Evolutionary conservation across 2,113 vertebrate genomes (phyloP).

Genomic region (Scortum barcoo): DNA sequence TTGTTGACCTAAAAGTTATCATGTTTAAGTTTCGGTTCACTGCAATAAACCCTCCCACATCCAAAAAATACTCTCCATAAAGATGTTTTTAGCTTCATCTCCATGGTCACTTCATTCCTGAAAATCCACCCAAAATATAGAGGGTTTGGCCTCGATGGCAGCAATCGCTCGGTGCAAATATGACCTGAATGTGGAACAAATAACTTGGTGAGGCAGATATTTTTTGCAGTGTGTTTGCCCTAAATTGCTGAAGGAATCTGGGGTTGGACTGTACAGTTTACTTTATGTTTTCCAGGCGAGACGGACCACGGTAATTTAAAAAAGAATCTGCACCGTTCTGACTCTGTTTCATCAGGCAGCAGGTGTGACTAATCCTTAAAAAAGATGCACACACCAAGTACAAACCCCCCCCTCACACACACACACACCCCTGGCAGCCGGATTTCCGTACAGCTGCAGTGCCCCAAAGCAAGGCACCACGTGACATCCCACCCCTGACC

Average conservation of each 20-base stretch:
- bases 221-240: conserved; percentile 8
- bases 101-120: background rate
- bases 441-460: background rate
- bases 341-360: background rate
- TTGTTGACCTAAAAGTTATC: background rate
- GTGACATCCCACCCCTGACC: conserved; percentile 16
- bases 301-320: background rate
- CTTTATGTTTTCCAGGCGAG: background rate
- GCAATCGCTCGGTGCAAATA: background rate
- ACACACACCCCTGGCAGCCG: rapidly evolving
- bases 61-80: background rate
- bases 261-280: background rate
- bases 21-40: background rate
- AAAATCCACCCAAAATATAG: background rate
- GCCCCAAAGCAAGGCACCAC: background rate
- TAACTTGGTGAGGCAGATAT: background rate
- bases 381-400: background rate
- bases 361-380: background rate
- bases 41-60: too few species aligned
- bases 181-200: background rate
- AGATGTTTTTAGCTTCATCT: background rate
- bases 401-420: rapidly evolving
- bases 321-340: background rate
- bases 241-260: conserved; percentile 6
- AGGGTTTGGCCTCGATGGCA: background rate